Evolutionary conservation across 1,140 invertebrate genomes (phyloP).

Genomic region (Luehdorfia chinensis): DNA sequence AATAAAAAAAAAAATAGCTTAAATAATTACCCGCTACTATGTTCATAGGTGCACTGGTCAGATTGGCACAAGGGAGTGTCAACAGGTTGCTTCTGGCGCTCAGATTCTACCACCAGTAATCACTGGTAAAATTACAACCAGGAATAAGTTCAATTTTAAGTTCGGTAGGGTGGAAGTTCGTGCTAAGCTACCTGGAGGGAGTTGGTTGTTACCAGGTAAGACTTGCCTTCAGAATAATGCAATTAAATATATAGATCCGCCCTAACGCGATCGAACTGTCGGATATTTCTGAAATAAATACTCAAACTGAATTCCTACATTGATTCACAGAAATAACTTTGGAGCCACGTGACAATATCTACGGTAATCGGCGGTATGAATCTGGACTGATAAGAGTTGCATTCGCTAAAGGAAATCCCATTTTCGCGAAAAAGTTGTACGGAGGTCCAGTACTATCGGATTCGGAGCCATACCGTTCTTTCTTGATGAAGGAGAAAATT

Average conservation of each 20-base stretch:
- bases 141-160: conserved; percentile 81
- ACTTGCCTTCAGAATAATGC: not conserved
- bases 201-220: conserved; percentile 87
- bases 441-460: conserved; percentile 60
- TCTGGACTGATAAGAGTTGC: conserved; percentile 77
- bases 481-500: conserved; percentile 53
- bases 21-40: not conserved
- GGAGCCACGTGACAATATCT: conserved; percentile 74
- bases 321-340: conserved; percentile 77
- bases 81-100: conserved; percentile 61
- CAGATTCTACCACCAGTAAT: conserved; percentile 82
- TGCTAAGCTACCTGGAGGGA: conserved; percentile 86
- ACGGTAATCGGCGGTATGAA: conserved; percentile 73
- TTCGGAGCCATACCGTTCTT: conserved; percentile 51
- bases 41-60: conserved; percentile 80
- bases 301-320: not conserved
- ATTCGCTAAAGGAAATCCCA: conserved; percentile 68
- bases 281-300: no score
- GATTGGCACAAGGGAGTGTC: conserved; percentile 71
- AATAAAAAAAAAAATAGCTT: no score
- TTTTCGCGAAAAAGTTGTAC: conserved; percentile 58
- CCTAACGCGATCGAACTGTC: no score
- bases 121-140: conserved; percentile 83
- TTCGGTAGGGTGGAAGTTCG: conserved; percentile 87
- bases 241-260: no score